Evolutionary conservation across 2,888 invertebrate genomes (phyloP).

Genomic region (Xanthorhoe spadicearia): DNA sequence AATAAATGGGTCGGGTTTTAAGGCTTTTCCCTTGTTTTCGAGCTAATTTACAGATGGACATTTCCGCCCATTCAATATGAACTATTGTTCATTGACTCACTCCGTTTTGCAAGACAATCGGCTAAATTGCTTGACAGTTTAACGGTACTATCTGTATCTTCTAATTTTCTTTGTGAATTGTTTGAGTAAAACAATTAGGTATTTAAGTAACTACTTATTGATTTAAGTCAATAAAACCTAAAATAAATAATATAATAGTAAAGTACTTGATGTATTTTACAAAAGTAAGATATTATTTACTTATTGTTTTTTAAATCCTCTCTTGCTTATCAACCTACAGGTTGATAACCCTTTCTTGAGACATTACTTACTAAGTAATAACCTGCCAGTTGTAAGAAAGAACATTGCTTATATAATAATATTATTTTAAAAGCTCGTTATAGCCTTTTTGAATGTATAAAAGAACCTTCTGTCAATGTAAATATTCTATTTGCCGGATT

Average conservation of each 20-base stretch:
- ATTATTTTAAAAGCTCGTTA: background rate
- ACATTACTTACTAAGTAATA: too few species aligned
- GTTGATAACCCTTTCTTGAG: too few species aligned
- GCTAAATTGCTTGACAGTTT: constrained; percentile 70
- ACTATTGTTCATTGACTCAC: constrained; percentile 81
- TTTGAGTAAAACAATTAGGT: constrained; percentile 18
- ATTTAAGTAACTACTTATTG: constrained; percentile 1
- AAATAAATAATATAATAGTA: too few species aligned
- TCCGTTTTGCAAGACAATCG: constrained; percentile 79
- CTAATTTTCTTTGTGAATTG: constrained; percentile 34
- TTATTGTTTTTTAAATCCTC: too few species aligned
- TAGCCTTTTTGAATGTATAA: background rate
- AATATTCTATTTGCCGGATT: constrained; percentile 75
- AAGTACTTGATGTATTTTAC: background rate
- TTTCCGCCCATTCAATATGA: constrained; percentile 84
- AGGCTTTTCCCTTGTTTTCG: constrained; percentile 82
- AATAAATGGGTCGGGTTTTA: constrained; percentile 75
- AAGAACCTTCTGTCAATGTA: constrained; percentile 42
- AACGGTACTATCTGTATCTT: constrained; percentile 60
- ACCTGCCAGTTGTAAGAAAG: too few species aligned
- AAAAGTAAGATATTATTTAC: too few species aligned
- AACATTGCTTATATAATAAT: background rate
- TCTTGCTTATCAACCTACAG: too few species aligned
- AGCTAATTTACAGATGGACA: constrained; percentile 81
- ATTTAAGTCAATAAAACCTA: background rate